Evolutionary conservation across 2,113 vertebrate genomes (phyloP).

Genomic region (Castor canadensis): DNA sequence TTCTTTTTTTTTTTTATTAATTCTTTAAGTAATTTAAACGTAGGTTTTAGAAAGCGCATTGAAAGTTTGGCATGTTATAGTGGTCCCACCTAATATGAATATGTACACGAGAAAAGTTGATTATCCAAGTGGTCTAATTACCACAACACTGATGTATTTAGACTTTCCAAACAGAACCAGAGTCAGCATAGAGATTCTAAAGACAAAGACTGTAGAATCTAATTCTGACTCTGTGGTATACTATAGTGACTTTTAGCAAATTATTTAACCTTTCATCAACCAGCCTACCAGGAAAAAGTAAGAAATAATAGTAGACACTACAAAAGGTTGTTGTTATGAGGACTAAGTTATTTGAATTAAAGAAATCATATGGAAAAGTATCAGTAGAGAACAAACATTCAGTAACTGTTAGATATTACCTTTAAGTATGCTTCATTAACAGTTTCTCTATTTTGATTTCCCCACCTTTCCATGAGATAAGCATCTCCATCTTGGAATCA

Average conservation of each 20-base stretch:
- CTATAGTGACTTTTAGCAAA: neutral
- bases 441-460: neutral
- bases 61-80: neutral
- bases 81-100: neutral
- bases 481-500: neutral
- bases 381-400: neutral
- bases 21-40: conserved; percentile 13
- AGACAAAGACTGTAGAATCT: neutral
- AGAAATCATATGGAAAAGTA: neutral
- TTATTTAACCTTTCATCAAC: conserved; percentile 32
- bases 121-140: neutral
- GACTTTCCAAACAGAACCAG: neutral
- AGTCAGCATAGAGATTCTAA: neutral
- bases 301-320: neutral
- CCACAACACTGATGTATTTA: neutral
- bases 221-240: neutral
- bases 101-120: neutral
- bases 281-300: conserved; percentile 22
- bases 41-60: neutral
- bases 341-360: conserved; percentile 33
- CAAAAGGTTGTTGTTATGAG: neutral
- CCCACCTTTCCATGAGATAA: neutral
- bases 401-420: conserved; percentile 34
- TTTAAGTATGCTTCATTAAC: neutral
- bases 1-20: no score